phyloP scores from a whole-genome alignment of 2,888 invertebrate genomes.

The Chalcis sispes region DNA sequence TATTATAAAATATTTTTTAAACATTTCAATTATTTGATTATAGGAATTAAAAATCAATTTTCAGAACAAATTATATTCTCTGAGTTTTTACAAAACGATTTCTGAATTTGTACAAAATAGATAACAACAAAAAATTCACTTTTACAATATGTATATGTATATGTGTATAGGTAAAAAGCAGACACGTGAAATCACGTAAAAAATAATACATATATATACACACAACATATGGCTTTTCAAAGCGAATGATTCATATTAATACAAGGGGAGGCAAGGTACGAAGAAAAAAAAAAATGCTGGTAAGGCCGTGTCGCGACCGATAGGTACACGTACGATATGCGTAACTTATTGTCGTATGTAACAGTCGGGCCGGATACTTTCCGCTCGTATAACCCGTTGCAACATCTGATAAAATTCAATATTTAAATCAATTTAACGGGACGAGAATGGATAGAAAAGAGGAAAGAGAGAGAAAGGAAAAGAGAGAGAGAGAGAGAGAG shows the following conservation, averaged over 20 bases:
- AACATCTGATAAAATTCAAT: conserved; percentile 55
- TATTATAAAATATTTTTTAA: too few species aligned
- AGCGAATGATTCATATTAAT: conserved; percentile 38
- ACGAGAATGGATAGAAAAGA: conserved; percentile 4
- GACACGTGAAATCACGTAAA: background rate
- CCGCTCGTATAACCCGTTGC: conserved; percentile 26
- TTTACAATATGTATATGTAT: background rate
- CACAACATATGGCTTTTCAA: conserved; percentile 23
- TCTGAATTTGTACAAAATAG: too few species aligned
- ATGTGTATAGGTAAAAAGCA: background rate
- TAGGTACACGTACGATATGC: conserved; percentile 44
- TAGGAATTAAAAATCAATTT: too few species aligned
- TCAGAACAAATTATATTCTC: too few species aligned
- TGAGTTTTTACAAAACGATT: too few species aligned
- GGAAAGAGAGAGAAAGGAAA: background rate
- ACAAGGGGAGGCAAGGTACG: conserved; percentile 7
- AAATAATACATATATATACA: conserved; percentile 9
- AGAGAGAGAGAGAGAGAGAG: background rate
- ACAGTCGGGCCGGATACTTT: conserved; percentile 10
- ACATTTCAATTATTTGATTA: too few species aligned
- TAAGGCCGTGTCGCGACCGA: conserved; percentile 50
- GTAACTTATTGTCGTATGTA: conserved; percentile 46
- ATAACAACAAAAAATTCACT: too few species aligned
- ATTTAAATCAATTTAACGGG: conserved; percentile 55
- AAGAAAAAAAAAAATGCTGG: conserved; percentile 50